Evolutionary conservation across 2,888 invertebrate genomes (phyloP).

Genomic region (Nezara viridula): DNA sequence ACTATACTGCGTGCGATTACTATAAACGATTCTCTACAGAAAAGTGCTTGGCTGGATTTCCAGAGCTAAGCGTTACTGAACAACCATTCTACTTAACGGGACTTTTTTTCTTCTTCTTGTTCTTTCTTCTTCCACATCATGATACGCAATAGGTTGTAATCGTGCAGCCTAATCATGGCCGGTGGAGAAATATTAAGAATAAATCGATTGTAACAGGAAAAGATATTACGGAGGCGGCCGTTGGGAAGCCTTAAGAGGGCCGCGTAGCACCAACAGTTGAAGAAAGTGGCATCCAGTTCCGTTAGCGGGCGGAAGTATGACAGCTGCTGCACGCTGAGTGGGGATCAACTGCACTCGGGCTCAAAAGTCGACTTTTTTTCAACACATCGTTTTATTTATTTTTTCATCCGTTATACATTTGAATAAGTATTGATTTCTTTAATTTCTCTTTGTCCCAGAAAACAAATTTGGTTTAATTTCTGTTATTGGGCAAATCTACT

Average conservation of each 20-base stretch:
- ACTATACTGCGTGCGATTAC: too few species aligned
- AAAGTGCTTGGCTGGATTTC: background rate
- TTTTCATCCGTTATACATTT: too few species aligned
- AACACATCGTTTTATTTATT: too few species aligned
- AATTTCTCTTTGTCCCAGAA: too few species aligned
- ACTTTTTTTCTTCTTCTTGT: background rate
- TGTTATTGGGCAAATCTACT: too few species aligned
- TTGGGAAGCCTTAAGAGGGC: background rate
- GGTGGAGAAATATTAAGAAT: background rate
- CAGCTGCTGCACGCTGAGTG: background rate
- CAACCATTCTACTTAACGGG: background rate
- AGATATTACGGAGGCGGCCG: background rate
- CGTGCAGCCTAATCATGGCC: constrained; percentile 4
- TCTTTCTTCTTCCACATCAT: background rate
- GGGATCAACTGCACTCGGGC: background rate
- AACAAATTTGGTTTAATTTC: too few species aligned
- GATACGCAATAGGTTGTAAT: constrained; percentile 21
- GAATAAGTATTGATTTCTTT: too few species aligned
- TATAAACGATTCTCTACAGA: background rate
- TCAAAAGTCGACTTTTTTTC: background rate
- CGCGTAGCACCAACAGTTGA: background rate
- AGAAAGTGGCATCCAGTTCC: constrained; percentile 42
- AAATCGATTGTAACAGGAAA: constrained; percentile 16
- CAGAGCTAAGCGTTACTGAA: background rate
- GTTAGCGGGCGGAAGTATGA: constrained; percentile 45